A percentile compares a stretch with the other conserved stretches of the same genome.
phyloP scores from a whole-genome alignment of 2,113 vertebrate species.

The Diphyllodes magnificus region DNA sequence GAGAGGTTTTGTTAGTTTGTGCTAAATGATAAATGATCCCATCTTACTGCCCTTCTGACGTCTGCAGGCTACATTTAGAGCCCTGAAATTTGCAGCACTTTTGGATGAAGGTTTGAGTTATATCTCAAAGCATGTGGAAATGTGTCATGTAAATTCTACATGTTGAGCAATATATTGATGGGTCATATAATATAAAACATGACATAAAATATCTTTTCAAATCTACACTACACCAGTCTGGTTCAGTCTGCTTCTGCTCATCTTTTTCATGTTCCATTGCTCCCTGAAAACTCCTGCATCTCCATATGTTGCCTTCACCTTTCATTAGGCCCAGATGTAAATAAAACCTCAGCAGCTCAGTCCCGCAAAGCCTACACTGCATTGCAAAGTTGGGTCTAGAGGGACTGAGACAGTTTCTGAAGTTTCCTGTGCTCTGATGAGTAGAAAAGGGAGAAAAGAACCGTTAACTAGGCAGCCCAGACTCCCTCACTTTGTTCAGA shows the following conservation, averaged over 20 bases:
- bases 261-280: neutral
- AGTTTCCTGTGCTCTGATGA: neutral
- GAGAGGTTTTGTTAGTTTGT: neutral
- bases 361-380: neutral
- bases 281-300: neutral
- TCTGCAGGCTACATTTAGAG: neutral
- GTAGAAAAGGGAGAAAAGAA: neutral
- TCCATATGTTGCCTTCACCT: neutral
- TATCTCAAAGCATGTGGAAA: neutral
- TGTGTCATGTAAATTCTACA: neutral
- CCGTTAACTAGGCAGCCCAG: neutral
- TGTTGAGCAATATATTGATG: conserved; percentile 15
- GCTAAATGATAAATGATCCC: neutral
- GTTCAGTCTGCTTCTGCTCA: neutral
- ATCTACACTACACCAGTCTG: neutral
- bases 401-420: neutral
- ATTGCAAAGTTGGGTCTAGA: neutral
- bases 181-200: neutral
- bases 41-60: neutral
- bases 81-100: neutral
- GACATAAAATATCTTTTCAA: conserved; percentile 30
- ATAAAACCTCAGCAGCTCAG: neutral
- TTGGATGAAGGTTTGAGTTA: neutral
- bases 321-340: neutral
- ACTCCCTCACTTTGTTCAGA: neutral